Evolutionary conservation across 1,140 invertebrate species (phyloP).

Genomic region (Aphelenchoides avenae): DNA sequence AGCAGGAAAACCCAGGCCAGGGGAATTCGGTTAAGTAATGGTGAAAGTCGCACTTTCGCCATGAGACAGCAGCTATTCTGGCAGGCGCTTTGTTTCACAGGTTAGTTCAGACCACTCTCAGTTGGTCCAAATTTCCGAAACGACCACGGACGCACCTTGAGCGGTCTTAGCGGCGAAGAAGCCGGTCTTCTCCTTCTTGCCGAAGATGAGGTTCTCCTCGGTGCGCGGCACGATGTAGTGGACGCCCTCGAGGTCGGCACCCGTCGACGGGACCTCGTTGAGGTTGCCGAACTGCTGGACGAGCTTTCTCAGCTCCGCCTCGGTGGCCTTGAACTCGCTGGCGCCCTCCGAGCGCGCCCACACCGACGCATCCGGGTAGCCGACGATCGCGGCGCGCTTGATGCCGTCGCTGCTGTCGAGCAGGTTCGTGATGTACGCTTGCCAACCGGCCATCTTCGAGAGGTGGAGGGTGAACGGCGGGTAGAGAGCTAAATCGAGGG

Average conservation of each 20-base stretch:
- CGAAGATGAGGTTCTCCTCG: slow-evolving; percentile 58
- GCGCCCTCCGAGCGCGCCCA: slow-evolving; percentile 51
- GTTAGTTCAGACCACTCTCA: no score
- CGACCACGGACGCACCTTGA: no score
- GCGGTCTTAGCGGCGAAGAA: slow-evolving; percentile 55
- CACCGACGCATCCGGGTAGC: slow-evolving; percentile 48
- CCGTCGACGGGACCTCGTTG: slow-evolving; percentile 43
- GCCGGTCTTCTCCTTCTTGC: slow-evolving; percentile 58
- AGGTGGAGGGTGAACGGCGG: no score
- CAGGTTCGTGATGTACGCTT: slow-evolving; percentile 52
- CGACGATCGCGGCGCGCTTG: slow-evolving; percentile 54
- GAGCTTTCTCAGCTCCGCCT: slow-evolving; percentile 48
- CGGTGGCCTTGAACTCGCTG: slow-evolving; percentile 50
- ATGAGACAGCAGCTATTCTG: no score
- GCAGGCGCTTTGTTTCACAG: no score
- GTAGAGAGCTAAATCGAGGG: no score
- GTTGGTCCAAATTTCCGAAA: no score
- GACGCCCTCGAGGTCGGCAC: slow-evolving; percentile 50
- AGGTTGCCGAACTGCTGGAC: slow-evolving; percentile 45
- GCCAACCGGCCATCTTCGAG: slow-evolving; percentile 56
- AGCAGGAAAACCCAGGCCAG: no score
- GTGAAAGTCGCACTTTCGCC: no score
- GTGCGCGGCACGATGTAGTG: slow-evolving; percentile 58
- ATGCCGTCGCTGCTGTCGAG: slow-evolving; percentile 32
- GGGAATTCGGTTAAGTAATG: no score